Evolutionary conservation across 1,140 invertebrate species (phyloP).

Genomic region (Bombyx mandarina): DNA sequence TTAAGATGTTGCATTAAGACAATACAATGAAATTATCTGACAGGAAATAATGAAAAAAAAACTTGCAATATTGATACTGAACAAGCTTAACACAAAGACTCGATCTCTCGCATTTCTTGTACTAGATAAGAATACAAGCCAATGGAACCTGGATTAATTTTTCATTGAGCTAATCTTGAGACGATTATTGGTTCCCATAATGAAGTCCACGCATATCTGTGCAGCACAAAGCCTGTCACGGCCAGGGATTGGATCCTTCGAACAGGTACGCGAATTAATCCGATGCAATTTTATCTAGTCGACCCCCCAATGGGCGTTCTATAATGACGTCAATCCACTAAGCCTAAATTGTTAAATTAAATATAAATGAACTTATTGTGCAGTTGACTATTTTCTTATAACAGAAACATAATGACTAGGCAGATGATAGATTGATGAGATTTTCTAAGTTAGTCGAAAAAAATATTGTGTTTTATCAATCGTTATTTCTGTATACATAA

Average conservation of each 20-base stretch:
- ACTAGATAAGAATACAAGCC: no score
- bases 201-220: conserved; percentile 28
- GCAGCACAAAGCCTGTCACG: conserved; percentile 47
- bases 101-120: no score
- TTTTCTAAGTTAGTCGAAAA: no score
- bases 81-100: no score
- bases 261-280: conserved; percentile 48
- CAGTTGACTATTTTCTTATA: neutral
- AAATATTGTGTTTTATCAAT: no score
- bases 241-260: conserved; percentile 27
- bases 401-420: no score
- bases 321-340: conserved; percentile 12
- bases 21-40: no score
- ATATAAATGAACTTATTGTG: neutral
- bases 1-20: no score
- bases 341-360: neutral
- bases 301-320: conserved; percentile 10
- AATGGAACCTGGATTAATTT: conserved; percentile 11
- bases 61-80: no score
- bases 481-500: no score
- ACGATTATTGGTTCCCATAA: conserved; percentile 25
- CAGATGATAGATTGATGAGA: no score
- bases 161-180: conserved; percentile 11
- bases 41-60: no score
- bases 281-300: conserved; percentile 46